Conservation (phyloP, 2,797 vertebrate genomes). For the Xerus rutilus region DNA sequence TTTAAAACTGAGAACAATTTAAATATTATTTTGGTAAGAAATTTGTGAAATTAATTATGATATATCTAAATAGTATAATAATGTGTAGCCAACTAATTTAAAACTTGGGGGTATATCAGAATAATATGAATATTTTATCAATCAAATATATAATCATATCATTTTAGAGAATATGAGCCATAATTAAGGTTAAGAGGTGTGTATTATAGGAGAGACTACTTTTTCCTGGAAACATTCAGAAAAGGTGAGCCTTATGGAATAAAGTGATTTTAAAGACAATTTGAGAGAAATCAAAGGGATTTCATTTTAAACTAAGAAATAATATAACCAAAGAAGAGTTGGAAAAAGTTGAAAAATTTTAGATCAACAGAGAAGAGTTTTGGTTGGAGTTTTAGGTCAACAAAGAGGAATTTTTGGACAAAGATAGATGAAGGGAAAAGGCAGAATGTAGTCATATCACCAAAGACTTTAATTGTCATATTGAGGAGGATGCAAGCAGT, state of each 20-base stretch:
- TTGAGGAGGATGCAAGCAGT: background rate
- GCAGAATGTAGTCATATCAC: background rate
- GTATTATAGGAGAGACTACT: background rate
- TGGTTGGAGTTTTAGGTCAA: background rate
- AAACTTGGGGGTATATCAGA: background rate
- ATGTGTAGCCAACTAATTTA: background rate
- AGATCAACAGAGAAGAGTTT: background rate
- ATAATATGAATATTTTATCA: slow-evolving; percentile 41
- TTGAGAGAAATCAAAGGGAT: background rate
- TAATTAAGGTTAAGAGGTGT: background rate
- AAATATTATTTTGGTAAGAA: background rate
- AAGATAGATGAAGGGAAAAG: background rate
- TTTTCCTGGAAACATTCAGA: background rate
- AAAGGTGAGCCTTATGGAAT: background rate
- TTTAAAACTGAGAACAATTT: slow-evolving; percentile 13
- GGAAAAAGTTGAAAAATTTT: background rate
- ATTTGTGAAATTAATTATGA: background rate
- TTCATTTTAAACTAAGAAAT: slow-evolving; percentile 21
- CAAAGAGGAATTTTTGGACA: background rate
- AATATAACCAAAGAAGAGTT: background rate
- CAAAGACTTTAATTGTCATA: background rate
- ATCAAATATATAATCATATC: background rate
- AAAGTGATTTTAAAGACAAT: background rate
- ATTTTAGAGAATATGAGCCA: background rate
- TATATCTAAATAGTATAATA: background rate